phyloP scores from a whole-genome alignment of 2,113 vertebrate genomes.

The Tachuris rubrigastra region DNA sequence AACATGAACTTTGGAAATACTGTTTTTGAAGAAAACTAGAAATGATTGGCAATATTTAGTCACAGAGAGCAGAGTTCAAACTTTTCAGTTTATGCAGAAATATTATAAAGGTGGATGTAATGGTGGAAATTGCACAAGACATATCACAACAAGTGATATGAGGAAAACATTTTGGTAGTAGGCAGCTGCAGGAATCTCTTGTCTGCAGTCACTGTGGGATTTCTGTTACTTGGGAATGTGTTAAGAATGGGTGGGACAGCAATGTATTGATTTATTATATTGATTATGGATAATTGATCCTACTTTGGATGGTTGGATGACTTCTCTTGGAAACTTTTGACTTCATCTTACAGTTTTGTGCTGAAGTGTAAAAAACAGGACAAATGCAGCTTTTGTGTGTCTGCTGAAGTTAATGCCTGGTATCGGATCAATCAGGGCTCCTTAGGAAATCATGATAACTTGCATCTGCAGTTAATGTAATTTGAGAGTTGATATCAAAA shows the following conservation, averaged over 20 bases:
- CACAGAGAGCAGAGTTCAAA: not conserved
- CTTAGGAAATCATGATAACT: not conserved
- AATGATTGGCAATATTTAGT: not conserved
- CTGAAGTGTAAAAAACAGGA: not conserved
- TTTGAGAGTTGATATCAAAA: slow-evolving; percentile 15
- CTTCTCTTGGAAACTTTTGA: not conserved
- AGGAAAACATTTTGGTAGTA: not conserved
- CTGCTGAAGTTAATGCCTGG: not conserved
- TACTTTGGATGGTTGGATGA: not conserved
- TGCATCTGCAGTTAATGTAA: not conserved
- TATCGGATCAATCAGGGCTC: not conserved
- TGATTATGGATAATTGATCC: not conserved
- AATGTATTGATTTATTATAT: not conserved
- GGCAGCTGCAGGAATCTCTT: not conserved
- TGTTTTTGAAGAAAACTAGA: not conserved
- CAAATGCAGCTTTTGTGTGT: not conserved
- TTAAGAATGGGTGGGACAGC: not conserved
- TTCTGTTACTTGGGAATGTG: not conserved
- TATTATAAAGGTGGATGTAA: not conserved
- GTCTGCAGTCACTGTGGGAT: not conserved
- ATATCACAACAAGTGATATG: not conserved
- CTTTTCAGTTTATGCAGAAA: not conserved
- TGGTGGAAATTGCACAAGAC: not conserved
- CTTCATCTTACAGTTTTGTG: not conserved
- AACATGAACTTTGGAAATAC: not conserved